phyloP scores from a whole-genome alignment of 1,140 invertebrate genomes.

The Papilio polyxenes region DNA sequence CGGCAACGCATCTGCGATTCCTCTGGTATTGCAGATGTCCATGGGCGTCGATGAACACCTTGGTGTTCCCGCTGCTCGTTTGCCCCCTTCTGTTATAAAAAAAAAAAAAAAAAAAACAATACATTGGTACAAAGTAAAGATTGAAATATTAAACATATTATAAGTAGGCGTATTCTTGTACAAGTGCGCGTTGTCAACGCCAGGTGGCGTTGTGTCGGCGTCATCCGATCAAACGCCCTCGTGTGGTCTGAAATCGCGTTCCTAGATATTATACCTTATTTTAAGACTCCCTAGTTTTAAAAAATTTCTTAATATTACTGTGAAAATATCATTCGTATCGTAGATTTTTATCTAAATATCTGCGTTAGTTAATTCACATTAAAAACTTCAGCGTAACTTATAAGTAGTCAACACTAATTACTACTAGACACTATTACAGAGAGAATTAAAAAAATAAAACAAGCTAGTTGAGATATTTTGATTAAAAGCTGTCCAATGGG shows the following conservation, averaged over 20 bases:
- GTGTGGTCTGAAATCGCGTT: not conserved
- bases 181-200: not conserved
- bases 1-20: too few relatives aligned
- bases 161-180: not conserved
- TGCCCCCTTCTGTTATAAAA: too few relatives aligned
- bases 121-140: not conserved
- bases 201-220: not conserved
- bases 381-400: too few relatives aligned
- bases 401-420: too few relatives aligned
- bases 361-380: too few relatives aligned
- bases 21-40: too few relatives aligned
- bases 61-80: too few relatives aligned
- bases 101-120: too few relatives aligned
- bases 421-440: too few relatives aligned
- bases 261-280: not conserved
- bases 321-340: not conserved
- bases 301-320: not conserved
- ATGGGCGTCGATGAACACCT: too few relatives aligned
- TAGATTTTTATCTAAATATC: not conserved
- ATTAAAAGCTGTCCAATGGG: not conserved
- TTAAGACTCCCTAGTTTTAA: not conserved
- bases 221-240: not conserved
- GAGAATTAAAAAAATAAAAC: too few relatives aligned
- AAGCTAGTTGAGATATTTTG: not conserved
- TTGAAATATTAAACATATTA: too few relatives aligned